Evolutionary conservation across 2,113 vertebrate genomes (phyloP), one percentile per base, ranked within the genome.

Genomic region (Psittacus erithacus): DNA sequence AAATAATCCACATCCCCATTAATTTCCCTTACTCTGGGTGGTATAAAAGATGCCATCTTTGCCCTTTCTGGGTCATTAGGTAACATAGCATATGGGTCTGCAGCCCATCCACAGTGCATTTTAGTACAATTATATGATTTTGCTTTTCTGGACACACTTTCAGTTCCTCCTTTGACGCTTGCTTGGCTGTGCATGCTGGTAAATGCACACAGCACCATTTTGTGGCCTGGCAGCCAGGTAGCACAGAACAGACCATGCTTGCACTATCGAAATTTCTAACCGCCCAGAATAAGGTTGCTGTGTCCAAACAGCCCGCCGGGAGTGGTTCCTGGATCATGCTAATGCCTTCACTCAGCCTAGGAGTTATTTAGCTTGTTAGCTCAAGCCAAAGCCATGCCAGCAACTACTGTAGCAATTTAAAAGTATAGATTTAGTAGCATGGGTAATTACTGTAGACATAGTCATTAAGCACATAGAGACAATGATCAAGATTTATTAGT

Each of bases 401-500:
- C 9, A 71, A 64, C 39, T 39, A 75, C 35, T 65, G 70, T 84
- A 93, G 59, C 47, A 86, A 86, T 82, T 95, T 50, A 52, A 39
- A 81, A 68, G 39, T 69, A 92, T 65, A 88, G 88, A 90, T 93
- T 97, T 92, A 86, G 31, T 93, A 90, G 74, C 82, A 69, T 39
- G 71, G 47, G 44, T 84, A 91, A 95, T 95, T 95, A 81, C 22
- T 89, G 47, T 47, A 79, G 77, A 76, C 39, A 70, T 50, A 89
- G 39, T 91, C 29, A 49, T 94, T 84, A 90, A 91, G 69, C 68
- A 46, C n/a, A 25, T 9, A 60, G 64, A 91, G 87, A 81, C 46
- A 81, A 78, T 33, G 22, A 68, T 83, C 43, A 90, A 86, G 76
- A 88, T 75, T 86, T 94, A 75, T 92, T 68, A 43, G 17, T 74